Conservation (phyloP, 1,140 invertebrate species). For the Arctopsyche grandis region DNA sequence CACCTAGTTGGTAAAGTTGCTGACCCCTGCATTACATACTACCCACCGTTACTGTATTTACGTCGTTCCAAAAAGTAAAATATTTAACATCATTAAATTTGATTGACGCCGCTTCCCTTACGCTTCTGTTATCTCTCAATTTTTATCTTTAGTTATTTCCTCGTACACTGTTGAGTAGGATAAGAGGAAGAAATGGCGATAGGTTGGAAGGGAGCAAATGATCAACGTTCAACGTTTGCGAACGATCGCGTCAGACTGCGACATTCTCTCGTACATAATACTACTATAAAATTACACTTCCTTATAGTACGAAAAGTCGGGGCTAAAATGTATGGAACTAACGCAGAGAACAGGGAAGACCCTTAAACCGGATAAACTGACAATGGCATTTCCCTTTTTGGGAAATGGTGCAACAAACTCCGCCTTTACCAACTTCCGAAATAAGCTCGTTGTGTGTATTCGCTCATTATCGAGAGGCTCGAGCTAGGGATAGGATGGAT, state of each 20-base stretch:
- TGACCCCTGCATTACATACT: too few species aligned
- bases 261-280: background rate
- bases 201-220: background rate
- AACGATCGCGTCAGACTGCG: background rate
- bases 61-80: background rate
- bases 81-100: background rate
- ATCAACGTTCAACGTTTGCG: slow-evolving; percentile 3
- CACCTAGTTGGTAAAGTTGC: too few species aligned
- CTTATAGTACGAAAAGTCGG: background rate
- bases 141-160: background rate
- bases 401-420: background rate
- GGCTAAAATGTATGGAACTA: too few species aligned
- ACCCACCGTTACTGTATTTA: background rate
- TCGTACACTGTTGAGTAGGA: background rate
- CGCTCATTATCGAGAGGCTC: slow-evolving; percentile 15
- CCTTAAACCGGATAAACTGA: background rate
- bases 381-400: background rate
- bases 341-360: background rate
- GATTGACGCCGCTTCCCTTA: background rate
- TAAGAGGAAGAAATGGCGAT: background rate
- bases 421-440: background rate
- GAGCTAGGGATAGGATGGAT: background rate
- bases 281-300: background rate
- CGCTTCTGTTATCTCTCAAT: background rate
- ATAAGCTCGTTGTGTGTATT: slow-evolving; percentile 13